A percentile compares a stretch with the other conserved stretches of the same genome.
Evolutionary conservation across 2,113 vertebrate species (phyloP).

Genomic region (Aptenodytes forsteri): DNA sequence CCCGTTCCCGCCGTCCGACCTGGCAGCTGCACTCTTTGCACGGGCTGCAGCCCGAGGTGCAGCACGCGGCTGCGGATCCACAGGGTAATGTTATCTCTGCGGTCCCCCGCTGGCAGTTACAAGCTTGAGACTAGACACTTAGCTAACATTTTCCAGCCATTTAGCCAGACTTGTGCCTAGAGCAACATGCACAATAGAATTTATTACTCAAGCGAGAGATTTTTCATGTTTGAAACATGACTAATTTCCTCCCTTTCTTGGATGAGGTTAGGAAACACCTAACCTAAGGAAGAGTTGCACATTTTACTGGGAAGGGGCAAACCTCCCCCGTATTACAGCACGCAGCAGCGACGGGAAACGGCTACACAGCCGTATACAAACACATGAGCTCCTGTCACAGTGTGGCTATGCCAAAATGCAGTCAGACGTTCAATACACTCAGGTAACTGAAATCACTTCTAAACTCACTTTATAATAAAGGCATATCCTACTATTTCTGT

Average conservation of each 20-base stretch:
- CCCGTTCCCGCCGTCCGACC: fast-evolving
- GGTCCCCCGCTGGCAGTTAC: fast-evolving
- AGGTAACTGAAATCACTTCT: background rate
- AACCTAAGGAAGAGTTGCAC: background rate
- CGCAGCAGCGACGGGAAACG: fast-evolving
- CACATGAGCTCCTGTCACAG: fast-evolving
- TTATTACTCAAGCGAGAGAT: background rate
- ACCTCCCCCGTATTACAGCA: background rate
- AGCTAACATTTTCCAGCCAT: background rate
- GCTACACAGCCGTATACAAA: background rate
- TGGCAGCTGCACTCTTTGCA: fast-evolving
- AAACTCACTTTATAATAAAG: background rate
- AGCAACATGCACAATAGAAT: background rate
- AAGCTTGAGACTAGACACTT: background rate
- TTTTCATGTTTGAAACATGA: background rate
- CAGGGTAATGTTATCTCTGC: fast-evolving
- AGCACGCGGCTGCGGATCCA: fast-evolving
- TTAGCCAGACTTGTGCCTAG: background rate
- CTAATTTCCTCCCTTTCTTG: background rate
- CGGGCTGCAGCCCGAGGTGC: fast-evolving
- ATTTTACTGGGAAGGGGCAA: background rate
- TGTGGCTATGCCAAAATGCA: background rate
- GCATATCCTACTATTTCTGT: background rate
- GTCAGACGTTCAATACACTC: background rate
- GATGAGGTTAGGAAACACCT: background rate